Evolutionary conservation across 1,140 invertebrate genomes (phyloP).

Genomic region (Drosophila guanche): DNA sequence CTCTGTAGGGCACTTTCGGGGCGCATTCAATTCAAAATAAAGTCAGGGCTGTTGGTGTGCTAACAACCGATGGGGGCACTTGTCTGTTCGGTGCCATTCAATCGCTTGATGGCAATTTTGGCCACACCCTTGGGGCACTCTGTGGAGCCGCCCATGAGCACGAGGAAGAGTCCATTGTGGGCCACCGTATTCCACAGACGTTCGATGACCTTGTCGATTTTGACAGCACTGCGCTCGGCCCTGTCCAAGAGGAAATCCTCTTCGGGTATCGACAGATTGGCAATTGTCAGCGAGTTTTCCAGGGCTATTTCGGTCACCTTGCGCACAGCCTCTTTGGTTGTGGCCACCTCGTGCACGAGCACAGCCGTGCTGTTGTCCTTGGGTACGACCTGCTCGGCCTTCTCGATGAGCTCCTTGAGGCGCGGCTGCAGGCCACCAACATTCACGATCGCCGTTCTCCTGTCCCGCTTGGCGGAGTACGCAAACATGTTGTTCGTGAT

Average conservation of each 20-base stretch:
- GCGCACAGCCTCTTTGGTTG: slow-evolving; percentile 84
- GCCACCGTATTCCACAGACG: slow-evolving; percentile 86
- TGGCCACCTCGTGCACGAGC: slow-evolving; percentile 67
- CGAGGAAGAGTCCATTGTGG: slow-evolving; percentile 85
- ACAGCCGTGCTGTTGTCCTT: slow-evolving; percentile 43
- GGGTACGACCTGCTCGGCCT: slow-evolving; percentile 43
- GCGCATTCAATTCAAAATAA: not conserved
- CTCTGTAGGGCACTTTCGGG: slow-evolving; percentile 1
- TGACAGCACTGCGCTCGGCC: slow-evolving; percentile 83
- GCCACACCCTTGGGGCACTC: slow-evolving; percentile 78
- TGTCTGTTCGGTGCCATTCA: slow-evolving; percentile 44
- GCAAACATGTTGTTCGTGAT: slow-evolving; percentile 87
- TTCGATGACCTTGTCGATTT: slow-evolving; percentile 87
- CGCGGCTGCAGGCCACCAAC: slow-evolving; percentile 86
- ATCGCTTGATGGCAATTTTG: slow-evolving; percentile 78
- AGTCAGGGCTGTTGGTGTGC: not conserved
- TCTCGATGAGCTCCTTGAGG: slow-evolving; percentile 73
- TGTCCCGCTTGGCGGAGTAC: slow-evolving; percentile 87
- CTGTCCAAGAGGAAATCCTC: slow-evolving; percentile 82
- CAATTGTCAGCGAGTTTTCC: slow-evolving; percentile 86
- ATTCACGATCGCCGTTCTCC: slow-evolving; percentile 86
- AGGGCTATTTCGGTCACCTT: slow-evolving; percentile 84
- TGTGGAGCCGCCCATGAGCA: slow-evolving; percentile 85
- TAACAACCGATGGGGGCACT: slow-evolving; percentile 33
- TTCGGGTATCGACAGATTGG: slow-evolving; percentile 85